These are phyloP conservation scores for Nothobranchius furzeri DNA, from an alignment of 2,113 vertebrate species.

Conservation along the genomic window DNA sequence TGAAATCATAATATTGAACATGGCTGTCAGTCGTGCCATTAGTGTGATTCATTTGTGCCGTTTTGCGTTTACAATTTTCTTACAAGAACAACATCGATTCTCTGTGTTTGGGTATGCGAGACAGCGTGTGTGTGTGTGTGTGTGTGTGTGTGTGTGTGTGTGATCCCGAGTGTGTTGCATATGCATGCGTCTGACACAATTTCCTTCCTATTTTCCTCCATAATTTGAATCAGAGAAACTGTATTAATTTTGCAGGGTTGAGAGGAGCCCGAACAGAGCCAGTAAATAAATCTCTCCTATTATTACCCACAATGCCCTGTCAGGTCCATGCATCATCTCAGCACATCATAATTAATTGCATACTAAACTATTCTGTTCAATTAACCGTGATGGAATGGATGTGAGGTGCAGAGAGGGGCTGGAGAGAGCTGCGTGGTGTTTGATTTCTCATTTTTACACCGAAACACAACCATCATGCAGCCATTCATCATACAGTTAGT, in stretches of 20 bases:
- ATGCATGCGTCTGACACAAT: constrained; percentile 75
- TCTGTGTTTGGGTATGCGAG: constrained; percentile 37
- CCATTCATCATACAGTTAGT: constrained; percentile 20
- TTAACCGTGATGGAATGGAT: constrained; percentile 75
- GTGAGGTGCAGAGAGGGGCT: constrained; percentile 14
- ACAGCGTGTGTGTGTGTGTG: constrained; percentile 40
- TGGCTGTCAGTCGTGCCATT: constrained; percentile 82
- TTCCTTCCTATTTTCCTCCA: constrained; percentile 79
- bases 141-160: constrained; percentile 32
- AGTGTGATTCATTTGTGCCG: constrained; percentile 83
- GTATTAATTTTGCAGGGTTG: constrained; percentile 79
- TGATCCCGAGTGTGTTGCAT: constrained; percentile 60
- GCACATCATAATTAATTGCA: constrained; percentile 84
- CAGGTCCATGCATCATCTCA: constrained; percentile 80
- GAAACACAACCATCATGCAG: constrained; percentile 35
- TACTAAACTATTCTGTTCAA: constrained; percentile 82
- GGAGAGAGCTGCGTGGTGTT: constrained; percentile 14
- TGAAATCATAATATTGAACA: constrained; percentile 85
- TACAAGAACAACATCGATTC: constrained; percentile 82
- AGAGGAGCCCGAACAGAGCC: constrained; percentile 63
- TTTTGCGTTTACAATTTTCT: constrained; percentile 82
- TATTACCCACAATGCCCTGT: constrained; percentile 79
- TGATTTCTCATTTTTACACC: constrained; percentile 38
- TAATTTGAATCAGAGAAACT: constrained; percentile 82
- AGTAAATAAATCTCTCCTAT: constrained; percentile 82